Conservation (phyloP, 2,797 vertebrate species). For the Muscicapa comitata region DNA sequence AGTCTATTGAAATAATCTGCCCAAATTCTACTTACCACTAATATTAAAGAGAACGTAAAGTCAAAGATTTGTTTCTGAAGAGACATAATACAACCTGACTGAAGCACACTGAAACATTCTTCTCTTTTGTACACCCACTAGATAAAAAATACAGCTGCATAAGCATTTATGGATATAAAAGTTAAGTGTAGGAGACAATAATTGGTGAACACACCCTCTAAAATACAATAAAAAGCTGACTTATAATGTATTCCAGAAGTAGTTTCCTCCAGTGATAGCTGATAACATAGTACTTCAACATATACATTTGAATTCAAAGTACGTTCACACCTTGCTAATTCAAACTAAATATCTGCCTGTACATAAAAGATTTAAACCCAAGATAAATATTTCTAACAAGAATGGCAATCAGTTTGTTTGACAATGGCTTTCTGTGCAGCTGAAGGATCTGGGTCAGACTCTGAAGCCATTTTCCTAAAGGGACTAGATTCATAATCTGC, state of each 20-base stretch:
- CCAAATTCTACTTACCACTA: not conserved
- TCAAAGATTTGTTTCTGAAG: not conserved
- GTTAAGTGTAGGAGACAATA: not conserved
- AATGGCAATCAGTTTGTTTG: not conserved
- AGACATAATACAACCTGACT: not conserved
- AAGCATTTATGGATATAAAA: conserved; percentile 30
- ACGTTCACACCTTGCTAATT: not conserved
- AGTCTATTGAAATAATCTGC: not conserved
- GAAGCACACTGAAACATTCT: not conserved
- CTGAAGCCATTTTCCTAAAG: not conserved
- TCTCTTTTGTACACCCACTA: not conserved
- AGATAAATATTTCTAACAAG: not conserved
- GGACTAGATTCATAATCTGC: not conserved
- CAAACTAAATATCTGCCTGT: not conserved
- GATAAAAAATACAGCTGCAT: conserved; percentile 2
- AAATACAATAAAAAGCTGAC: conserved; percentile 2
- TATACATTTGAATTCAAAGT: not conserved
- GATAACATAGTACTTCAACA: not conserved
- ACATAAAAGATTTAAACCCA: not conserved
- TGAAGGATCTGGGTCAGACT: not conserved
- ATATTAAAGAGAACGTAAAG: not conserved
- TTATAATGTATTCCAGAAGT: not conserved
- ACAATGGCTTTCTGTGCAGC: not conserved
- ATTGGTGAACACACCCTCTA: not conserved
- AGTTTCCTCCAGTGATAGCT: not conserved